Base-by-base conservation (phyloP, 2,113 vertebrate species). In the Paramormyrops kingsleyae region DNA sequence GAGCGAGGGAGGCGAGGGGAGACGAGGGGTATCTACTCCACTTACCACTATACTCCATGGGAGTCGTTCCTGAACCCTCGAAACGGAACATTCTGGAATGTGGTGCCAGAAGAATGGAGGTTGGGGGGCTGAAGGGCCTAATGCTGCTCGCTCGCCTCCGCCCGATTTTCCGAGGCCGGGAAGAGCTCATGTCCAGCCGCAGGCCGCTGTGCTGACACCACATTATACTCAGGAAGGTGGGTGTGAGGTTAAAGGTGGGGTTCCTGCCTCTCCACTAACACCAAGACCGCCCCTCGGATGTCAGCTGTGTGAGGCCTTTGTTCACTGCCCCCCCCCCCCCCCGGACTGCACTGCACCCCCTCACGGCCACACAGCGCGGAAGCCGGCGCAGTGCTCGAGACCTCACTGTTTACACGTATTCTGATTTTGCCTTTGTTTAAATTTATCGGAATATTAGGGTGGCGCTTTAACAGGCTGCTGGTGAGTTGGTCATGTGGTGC, bases 201-300 rank as follows among this genome's bases (percentile, higher is more conserved):
- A 6, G 13, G 4, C 31, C 17, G 0, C 31, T 19, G 13, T 6
- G 8, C 35, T 80, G 31, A 80, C 74, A 80, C 74, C 35, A 80
- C 12, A 42, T 80, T 42, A 80, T 80, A 42, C 17, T 42, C 74
- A 80, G 74, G 74, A 80, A 39, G 74, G 74, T 80, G 74, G 74
- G 74, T 49, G 83, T 49, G 21, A 4, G 35, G 80, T 83, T 46
- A 83, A 44, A 83, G 80, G 80, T 83, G 62, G 62, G 27, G 62
- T 27, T 70, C 27, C 62, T 70, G 80, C 44, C 80, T 10, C n/a
- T 70, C 62, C 44, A 21, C 21, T 49, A 49, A n/a, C 39, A 85
- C 21, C 21, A 85, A 85, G 83, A 87, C 17, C 35, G n/a, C 46
- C 39, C 17, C 84, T 84, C 90, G 88, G 88, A 93, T 89, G 89